Conservation (phyloP, 2,113 vertebrate species). For the Corythoichthys intestinalis region DNA sequence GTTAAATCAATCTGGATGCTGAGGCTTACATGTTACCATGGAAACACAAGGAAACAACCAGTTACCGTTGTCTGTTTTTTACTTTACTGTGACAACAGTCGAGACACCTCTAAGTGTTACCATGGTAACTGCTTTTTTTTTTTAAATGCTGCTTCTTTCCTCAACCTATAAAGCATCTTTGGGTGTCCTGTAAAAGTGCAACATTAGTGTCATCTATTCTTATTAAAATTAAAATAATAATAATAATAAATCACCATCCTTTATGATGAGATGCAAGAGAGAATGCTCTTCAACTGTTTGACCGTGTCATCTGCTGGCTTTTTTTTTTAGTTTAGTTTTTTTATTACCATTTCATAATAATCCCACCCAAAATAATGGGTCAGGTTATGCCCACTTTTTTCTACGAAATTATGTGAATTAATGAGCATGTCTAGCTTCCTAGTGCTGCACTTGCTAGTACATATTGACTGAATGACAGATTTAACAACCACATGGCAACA, state of each 20-base stretch:
- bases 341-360: too few species aligned
- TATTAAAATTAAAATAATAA: slow-evolving; percentile 52
- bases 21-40: slow-evolving; percentile 70
- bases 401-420: too few species aligned
- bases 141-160: slow-evolving; percentile 61
- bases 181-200: neutral
- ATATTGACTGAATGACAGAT: too few species aligned
- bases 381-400: too few species aligned
- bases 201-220: neutral
- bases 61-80: slow-evolving; percentile 49
- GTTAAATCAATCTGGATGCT: slow-evolving; percentile 15
- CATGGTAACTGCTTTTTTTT: slow-evolving; percentile 72
- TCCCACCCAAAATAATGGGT: too few species aligned
- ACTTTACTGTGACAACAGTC: slow-evolving; percentile 59
- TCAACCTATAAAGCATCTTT: neutral
- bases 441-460: too few species aligned
- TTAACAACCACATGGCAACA: too few species aligned
- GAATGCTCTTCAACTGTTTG: neutral
- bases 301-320: too few species aligned
- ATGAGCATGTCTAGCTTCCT: too few species aligned
- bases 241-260: slow-evolving; percentile 25
- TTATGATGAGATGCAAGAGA: slow-evolving; percentile 30
- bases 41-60: slow-evolving; percentile 72
- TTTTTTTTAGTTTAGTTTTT: too few species aligned
- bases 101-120: slow-evolving; percentile 69